Evolutionary conservation across 1,140 invertebrate genomes (phyloP), one percentile per base, ranked within the genome.

Genomic region (Thalassaphorura encarpata): DNA sequence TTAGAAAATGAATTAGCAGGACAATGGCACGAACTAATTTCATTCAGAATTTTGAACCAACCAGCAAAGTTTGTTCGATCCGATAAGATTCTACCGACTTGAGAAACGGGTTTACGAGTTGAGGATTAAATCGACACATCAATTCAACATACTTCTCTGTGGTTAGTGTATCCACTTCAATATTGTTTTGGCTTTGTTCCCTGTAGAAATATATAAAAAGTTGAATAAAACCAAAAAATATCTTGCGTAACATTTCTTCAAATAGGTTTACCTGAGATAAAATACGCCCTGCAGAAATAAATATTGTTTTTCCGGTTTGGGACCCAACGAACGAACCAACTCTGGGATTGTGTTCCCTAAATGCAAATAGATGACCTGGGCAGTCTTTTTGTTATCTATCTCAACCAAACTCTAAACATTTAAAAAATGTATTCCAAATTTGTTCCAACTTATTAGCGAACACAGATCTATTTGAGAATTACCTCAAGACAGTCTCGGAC

Each of bases 81-180:
- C 75, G 64, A 62, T 77, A 78, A 2, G 70, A 70, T 13, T 72
- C 69, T 43, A 72, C 66, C 33, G 68, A 68, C 45, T 74, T 72
- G 0, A 71, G 66, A 73, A 67, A 73, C 63, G 62, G 69, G 61
- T 50, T 69, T n/a, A 76, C 77, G 51, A 71, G 70, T 26, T 71
- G 67, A 1, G 78, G 73, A 46, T 81, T 74, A 67, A 79, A 71
- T 58, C 77, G 70, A 65, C 84, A 87, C 73, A 87, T 78, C 2
- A 88, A 71, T 47, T 80, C 75, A 43, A 89, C 75, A 66, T 83
- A 80, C 54, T 71, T 72, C 66, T 84, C 81, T 18, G 79, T 69
- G 23, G 80, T 69, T 36, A 69, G 65, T 1, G 75, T 66, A 15
- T 76, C 73, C 27, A 84, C 70, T 28, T 72, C 69, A 33, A 67